Evolutionary conservation across 1,140 invertebrate genomes (phyloP), one percentile per base, ranked within the genome.

Genomic region (Mycetomoellerius zeteki): DNA sequence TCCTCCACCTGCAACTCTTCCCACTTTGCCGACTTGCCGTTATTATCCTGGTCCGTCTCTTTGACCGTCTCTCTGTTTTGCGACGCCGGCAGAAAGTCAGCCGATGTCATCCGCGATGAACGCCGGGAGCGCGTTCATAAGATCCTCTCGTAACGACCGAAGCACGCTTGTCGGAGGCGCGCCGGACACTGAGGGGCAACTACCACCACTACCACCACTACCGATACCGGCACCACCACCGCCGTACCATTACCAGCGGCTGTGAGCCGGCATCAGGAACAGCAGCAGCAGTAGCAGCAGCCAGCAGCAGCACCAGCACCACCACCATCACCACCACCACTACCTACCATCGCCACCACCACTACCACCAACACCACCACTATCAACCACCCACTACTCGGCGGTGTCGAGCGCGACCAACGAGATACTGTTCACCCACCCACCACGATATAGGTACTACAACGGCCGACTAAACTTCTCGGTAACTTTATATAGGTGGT

Each of bases 101-200:
- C 75, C 89, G 88, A 87, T 90, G 84, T 90, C 89, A 87, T 90
- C 43, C 86, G 56, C 88, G 86, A 60, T 65, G 80, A 78, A 86
- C 89, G 47, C 64, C 50, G 77, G 86, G 85, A 88, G 80, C 76
- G 89, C 82, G 77, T 54, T 81, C 89, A 71, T 86, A 80, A 60
- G 76, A 88, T 89, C 86, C 81, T 87, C 77, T 85, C 56, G 69
- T 86, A 86, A 89, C 80, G 87, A 92, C 92, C 95, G 94, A 95
- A 93, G 94, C 94, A 95, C 94, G 94, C 94, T 94, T 93, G 88
- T 94, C 94, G 95, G 93, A 95, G 94, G 94, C 95, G 94, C 94
- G 94, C 95, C 93, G 93, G 94, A 94, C 94, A 95, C 94, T 95
- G 94, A 95, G 94, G 94, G 93, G 94, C 93, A 95, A 94, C 93